Base-by-base conservation (phyloP, 2,797 vertebrate species). In the Diplodus puntazzo region DNA sequence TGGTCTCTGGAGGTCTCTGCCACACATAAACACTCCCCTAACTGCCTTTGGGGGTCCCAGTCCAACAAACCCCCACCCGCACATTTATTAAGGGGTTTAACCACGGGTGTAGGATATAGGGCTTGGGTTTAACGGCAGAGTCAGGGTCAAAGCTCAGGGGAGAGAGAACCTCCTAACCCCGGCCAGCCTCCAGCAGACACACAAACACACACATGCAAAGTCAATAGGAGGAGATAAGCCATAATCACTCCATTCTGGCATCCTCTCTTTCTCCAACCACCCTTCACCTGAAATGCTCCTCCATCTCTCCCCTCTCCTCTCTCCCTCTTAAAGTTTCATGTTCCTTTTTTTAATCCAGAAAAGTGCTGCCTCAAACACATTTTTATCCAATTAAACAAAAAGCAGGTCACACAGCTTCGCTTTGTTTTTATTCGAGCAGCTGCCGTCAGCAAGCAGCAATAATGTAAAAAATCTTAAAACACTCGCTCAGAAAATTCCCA, bases 131-230 rank as follows among this genome's bases (percentile, higher is more conserved):
- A 88, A 84, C 77, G 34, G 73, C 75, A 75, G 74, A 83, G 70
- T 83, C 23, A 57, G 71, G 85, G 92, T 89, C 90, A 91, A 67
- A 87, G 64, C 89, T 77, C 88, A 63, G 49, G 87, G 83, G 91
- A 86, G 55, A 50, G 27, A 75, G 66, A 27, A 81, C 57, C 58
- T 57, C 61, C 49, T 25, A 14, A 76, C 81, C 74, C 8, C 34
- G 34, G 9, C 61, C 62, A 21, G 46, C 73, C 73, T 65, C 80
- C 63, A 72, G 48, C 54, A 34, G 6, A 27, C 42, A 55, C 66
- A 67, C 65, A 69, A 34, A 34, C 67, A 72, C 39, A 67, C 68
- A 75, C 52, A 50, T 25, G 21, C 18, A 50, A 1, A 48, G 18
- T 45, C 68, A 62, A 62, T 5, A 55, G 49, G 45, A 73, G 50